Base-by-base conservation (phyloP, 2,113 vertebrate genomes). In the Ranitomeya variabilis region DNA sequence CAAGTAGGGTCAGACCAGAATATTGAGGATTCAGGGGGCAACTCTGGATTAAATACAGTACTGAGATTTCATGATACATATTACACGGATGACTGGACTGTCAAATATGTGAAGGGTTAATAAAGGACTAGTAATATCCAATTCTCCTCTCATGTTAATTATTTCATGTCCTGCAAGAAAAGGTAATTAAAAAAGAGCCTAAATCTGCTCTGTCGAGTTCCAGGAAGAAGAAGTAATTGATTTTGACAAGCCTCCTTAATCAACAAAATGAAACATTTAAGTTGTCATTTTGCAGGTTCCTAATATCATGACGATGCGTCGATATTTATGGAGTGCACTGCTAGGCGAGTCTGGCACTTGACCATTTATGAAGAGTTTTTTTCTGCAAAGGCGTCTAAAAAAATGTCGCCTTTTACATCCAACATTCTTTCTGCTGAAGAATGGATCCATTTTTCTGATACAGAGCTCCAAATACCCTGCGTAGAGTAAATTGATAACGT, bases 251-350 rank as follows among this genome's bases (percentile, higher is more conserved):
- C 60, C 80, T 23, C 26, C 60, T 9, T 69, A 80, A 80, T 80
- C 74, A 71, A 55, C 21, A n/a, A 88, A 88, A 88, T 83, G 12
- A 76, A 88, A 83, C 13, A 64, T 73, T 77, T 83, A 82, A 74
- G 54, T 57, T 21, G 54, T 76, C 57, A 52, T 82, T 88, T 82
- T 62, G 37, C 37, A 6, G 19, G 23, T 73, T 45, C 67, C 55
- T 15, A n/a, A 60, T 62, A 62, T 37, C 23, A 31, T 21, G 57
- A 18, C 57, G n/a, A 37, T 26, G n/a, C 18, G 6, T 64, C n/a
- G 19, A 52, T 66, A 45, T 12, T 18, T 1, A 23, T 62, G n/a
- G 14, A n/a, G 71, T 5, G 4, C n/a, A 23, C 11, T 4, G 23
- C 16, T 8, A 19, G 26, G 3, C 19, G 21, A 14, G 45, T 21